These are phyloP conservation scores for Pseudomyrmex sp. DNA, from an alignment of 1,140 invertebrate genomes.

Conservation along the genomic window DNA sequence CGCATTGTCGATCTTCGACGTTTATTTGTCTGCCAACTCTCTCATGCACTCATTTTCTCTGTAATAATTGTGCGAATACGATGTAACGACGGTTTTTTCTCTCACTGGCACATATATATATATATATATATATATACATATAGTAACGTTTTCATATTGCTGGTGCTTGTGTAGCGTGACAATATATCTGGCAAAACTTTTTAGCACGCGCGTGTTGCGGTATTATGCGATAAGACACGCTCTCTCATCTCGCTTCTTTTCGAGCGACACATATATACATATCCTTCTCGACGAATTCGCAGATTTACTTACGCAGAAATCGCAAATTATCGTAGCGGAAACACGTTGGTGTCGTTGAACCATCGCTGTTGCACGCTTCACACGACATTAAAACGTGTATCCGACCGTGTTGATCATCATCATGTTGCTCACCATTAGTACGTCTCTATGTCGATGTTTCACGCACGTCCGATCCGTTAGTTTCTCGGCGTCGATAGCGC, in stretches of 20 bases:
- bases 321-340: conserved; percentile 13
- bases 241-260: background rate
- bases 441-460: conserved; percentile 77
- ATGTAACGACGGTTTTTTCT: background rate
- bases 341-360: conserved; percentile 23
- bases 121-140: background rate
- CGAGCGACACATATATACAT: background rate
- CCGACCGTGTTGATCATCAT: conserved; percentile 27
- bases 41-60: background rate
- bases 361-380: conserved; percentile 45
- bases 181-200: conserved; percentile 34
- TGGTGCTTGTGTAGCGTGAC: conserved; percentile 34
- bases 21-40: background rate
- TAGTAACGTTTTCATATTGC: conserved; percentile 1
- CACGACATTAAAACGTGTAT: conserved; percentile 35
- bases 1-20: background rate
- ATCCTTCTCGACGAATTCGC: background rate
- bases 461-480: conserved; percentile 78
- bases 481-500: conserved; percentile 82
- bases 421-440: conserved; percentile 64
- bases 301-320: conserved; percentile 10
- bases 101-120: conserved; percentile 29
- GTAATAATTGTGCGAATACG: conserved; percentile 32
- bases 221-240: background rate
- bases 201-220: conserved; percentile 22